phyloP scores from a whole-genome alignment of 2,797 vertebrate species.

The Gymnopithys bicolor region DNA sequence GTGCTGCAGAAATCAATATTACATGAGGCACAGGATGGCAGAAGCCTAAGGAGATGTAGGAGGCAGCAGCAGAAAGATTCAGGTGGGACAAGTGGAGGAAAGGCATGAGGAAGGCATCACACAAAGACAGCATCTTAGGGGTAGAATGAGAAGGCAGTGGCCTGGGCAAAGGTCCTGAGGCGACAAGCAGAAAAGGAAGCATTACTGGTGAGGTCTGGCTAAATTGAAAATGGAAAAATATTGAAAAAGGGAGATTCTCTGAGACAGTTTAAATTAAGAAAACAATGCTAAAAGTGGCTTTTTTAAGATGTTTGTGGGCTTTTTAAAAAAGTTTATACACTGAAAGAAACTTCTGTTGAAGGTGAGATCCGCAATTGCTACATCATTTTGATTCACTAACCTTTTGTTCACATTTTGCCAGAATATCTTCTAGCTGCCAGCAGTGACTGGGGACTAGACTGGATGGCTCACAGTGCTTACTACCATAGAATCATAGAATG shows the following conservation, averaged over 20 bases:
- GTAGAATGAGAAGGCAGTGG: background rate
- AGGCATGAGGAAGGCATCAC: rapidly evolving
- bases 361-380: background rate
- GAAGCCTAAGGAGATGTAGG: background rate
- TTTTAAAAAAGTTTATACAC: background rate
- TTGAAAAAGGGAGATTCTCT: background rate
- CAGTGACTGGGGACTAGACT: background rate
- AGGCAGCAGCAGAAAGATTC: background rate
- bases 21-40: background rate
- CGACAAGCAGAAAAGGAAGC: background rate
- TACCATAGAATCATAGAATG: background rate
- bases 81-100: background rate
- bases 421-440: background rate
- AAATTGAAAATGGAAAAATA: background rate
- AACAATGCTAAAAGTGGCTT: background rate
- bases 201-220: background rate
- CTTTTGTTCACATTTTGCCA: background rate
- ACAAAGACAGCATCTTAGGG: background rate
- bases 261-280: background rate
- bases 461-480: background rate
- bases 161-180: background rate
- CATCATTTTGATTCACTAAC: background rate
- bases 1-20: background rate
- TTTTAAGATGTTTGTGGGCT: background rate
- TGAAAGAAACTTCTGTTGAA: background rate